phyloP scores from a whole-genome alignment of 1,140 invertebrate species.

The Drosophila equinoxialis region DNA sequence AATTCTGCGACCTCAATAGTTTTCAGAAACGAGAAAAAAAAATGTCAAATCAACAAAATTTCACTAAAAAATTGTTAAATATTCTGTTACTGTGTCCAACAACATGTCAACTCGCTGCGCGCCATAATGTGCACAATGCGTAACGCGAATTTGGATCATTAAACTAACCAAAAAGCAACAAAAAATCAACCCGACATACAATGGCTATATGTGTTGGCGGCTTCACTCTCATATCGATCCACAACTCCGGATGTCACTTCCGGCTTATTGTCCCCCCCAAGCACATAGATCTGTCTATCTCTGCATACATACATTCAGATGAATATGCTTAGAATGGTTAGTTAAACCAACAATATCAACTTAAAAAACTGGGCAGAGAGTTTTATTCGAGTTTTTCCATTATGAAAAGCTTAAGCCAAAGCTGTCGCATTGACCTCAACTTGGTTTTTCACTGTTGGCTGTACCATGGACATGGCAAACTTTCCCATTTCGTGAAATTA shows the following conservation, averaged over 20 bases:
- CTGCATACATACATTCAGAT: constrained; percentile 33
- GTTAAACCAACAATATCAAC: constrained; percentile 1
- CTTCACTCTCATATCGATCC: constrained; percentile 72
- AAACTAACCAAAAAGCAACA: constrained; percentile 51
- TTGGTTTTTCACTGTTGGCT: constrained; percentile 32
- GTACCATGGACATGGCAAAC: constrained; percentile 31
- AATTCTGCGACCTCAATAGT: constrained; percentile 68
- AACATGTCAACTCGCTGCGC: constrained; percentile 14
- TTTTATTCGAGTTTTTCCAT: constrained; percentile 5
- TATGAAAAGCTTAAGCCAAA: constrained; percentile 39
- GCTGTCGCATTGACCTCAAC: constrained; percentile 71
- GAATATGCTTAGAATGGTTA: constrained; percentile 33
- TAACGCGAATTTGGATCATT: constrained; percentile 81
- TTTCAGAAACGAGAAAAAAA: not conserved
- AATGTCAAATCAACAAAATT: constrained; percentile 25
- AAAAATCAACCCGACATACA: constrained; percentile 31
- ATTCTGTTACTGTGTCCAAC: constrained; percentile 29
- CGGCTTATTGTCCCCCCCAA: constrained; percentile 73
- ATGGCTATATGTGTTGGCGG: constrained; percentile 56
- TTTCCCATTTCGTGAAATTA: constrained; percentile 33
- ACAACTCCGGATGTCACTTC: constrained; percentile 79
- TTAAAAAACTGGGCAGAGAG: not conserved
- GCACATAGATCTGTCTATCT: constrained; percentile 57
- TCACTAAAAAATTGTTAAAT: constrained; percentile 53
- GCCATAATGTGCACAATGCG: constrained; percentile 80